Percentiles rank a stretch among this genome's conserved stretches.
These are phyloP conservation scores for Lithodes maja DNA, from an alignment of 2,888 invertebrate species.

Conservation along the genomic window DNA sequence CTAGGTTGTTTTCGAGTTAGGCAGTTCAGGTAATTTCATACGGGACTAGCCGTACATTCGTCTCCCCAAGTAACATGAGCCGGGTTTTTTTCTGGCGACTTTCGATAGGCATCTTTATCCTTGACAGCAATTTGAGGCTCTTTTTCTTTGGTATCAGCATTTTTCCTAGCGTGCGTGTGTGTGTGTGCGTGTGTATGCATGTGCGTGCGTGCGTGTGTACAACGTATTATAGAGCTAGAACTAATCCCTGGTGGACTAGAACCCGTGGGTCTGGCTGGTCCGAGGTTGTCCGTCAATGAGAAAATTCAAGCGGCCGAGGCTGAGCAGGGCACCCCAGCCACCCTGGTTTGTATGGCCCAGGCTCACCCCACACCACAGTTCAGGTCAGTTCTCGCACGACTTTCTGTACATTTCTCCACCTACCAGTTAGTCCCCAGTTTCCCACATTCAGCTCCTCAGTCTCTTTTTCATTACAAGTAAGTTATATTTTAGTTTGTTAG, in stretches of 20 bases:
- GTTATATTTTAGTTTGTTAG: too few relatives aligned
- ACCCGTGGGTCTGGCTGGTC: slow-evolving; percentile 40
- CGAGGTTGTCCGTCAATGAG: slow-evolving; percentile 39
- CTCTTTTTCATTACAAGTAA: too few relatives aligned
- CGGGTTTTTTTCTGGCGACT: too few relatives aligned
- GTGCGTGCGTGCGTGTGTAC: slow-evolving; percentile 27
- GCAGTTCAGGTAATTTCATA: too few relatives aligned
- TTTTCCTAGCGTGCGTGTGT: slow-evolving; percentile 18
- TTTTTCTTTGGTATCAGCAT: neutral
- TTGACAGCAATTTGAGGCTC: too few relatives aligned
- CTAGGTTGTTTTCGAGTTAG: too few relatives aligned
- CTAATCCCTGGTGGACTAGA: slow-evolving; percentile 11
- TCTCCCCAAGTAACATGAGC: too few relatives aligned
- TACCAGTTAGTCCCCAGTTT: too few relatives aligned
- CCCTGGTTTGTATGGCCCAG: slow-evolving; percentile 70
- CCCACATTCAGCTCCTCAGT: too few relatives aligned
- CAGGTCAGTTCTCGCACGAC: neutral
- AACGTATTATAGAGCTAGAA: neutral
- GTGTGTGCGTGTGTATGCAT: slow-evolving; percentile 31
- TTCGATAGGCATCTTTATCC: too few relatives aligned
- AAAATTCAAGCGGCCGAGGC: slow-evolving; percentile 59
- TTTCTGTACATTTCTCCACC: too few relatives aligned
- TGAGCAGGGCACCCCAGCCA: slow-evolving; percentile 71
- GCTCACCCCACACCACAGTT: slow-evolving; percentile 44
- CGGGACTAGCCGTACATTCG: too few relatives aligned